Conservation (phyloP, 1,140 invertebrate species). For the Atta texana region DNA sequence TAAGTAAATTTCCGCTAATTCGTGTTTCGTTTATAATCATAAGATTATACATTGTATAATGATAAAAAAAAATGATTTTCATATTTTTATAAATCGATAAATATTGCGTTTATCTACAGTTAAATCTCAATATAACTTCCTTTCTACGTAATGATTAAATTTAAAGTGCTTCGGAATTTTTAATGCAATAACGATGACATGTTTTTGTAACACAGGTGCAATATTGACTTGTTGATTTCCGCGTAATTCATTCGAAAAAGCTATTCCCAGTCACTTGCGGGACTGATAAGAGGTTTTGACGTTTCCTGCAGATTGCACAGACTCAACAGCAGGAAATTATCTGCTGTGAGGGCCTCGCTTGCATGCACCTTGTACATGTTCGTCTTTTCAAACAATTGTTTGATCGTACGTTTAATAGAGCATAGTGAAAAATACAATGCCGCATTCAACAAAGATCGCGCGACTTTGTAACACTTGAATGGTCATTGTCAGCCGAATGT, state of each 20-base stretch:
- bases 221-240: constrained; percentile 77
- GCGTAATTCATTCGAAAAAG: constrained; percentile 37
- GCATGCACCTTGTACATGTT: constrained; percentile 6
- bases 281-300: constrained; percentile 53
- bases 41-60: background rate
- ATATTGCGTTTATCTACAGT: background rate
- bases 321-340: constrained; percentile 46
- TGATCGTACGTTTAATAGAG: constrained; percentile 3
- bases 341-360: background rate
- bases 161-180: background rate
- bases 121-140: background rate
- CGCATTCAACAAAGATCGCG: constrained; percentile 10
- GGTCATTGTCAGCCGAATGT: constrained; percentile 33
- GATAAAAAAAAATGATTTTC: background rate
- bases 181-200: background rate
- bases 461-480: constrained; percentile 29
- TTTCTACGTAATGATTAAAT: background rate
- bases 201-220: background rate
- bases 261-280: background rate
- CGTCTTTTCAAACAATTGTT: constrained; percentile 2
- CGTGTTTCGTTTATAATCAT: background rate
- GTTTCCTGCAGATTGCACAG: constrained; percentile 54
- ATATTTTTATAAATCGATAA: background rate
- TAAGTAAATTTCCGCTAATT: background rate
- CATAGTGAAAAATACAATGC: constrained; percentile 18